A percentile compares a stretch with the other conserved stretches of the same genome.
Evolutionary conservation across 1,140 invertebrate species (phyloP).

Genomic region (Thrips palmi): DNA sequence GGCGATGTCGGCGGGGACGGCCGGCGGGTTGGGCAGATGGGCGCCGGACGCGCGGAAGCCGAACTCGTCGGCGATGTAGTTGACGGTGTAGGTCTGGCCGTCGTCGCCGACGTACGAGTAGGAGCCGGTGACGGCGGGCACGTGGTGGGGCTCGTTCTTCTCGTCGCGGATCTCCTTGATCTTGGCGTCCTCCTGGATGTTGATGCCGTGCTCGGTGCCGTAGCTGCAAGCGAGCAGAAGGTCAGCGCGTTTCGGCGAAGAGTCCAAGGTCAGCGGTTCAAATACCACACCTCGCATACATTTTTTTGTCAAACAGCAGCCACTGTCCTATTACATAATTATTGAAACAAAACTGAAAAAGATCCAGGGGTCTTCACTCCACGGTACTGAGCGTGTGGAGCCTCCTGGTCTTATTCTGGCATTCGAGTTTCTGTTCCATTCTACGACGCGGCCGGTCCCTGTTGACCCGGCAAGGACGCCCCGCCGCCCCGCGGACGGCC

Average conservation of each 20-base stretch:
- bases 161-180: slow-evolving; percentile 18
- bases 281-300: too few relatives aligned
- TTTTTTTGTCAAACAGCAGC: too few relatives aligned
- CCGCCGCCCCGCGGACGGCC: too few relatives aligned
- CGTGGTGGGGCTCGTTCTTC: slow-evolving; percentile 19
- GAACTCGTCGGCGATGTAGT: slow-evolving; percentile 63
- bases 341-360: too few relatives aligned
- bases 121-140: slow-evolving; percentile 34
- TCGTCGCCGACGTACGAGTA: slow-evolving; percentile 58
- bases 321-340: too few relatives aligned
- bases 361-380: too few relatives aligned
- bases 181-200: slow-evolving; percentile 21
- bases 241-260: background rate
- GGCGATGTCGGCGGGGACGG: slow-evolving; percentile 34
- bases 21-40: slow-evolving; percentile 57
- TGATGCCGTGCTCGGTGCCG: slow-evolving; percentile 27
- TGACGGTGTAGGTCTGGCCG: slow-evolving; percentile 43
- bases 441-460: too few relatives aligned
- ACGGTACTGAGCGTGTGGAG: too few relatives aligned
- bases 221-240: slow-evolving; percentile 22
- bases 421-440: too few relatives aligned
- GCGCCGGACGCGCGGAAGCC: slow-evolving; percentile 54
- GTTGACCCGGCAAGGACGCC: too few relatives aligned
- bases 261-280: slow-evolving; percentile 13
- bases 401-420: too few relatives aligned